A percentile compares a stretch with the other conserved stretches of the same genome.
Conservation (phyloP, 30 jellyfish, hydroid and myxozoan species). For the Hydractinia symbiolongicarpus region DNA sequence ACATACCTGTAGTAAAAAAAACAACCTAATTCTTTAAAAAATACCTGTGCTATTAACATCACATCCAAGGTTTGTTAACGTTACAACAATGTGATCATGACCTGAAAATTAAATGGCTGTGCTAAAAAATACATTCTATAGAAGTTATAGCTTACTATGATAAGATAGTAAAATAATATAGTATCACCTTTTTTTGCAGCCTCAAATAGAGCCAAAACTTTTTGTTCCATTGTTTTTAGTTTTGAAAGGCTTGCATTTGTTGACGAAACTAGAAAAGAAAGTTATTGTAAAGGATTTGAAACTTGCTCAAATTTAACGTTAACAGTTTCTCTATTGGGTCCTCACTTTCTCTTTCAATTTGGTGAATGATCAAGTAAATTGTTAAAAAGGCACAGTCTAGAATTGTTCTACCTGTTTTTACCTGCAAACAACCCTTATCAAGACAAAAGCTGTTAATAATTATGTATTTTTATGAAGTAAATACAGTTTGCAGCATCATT, state of each 20-base stretch:
- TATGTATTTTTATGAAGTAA: too few relatives aligned
- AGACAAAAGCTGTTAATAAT: too few relatives aligned
- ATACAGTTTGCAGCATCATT: too few relatives aligned
- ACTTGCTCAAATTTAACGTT: too few relatives aligned
- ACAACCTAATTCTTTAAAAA: background rate
- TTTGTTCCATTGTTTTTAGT: slow-evolving; percentile 28
- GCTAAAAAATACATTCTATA: background rate
- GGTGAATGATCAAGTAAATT: too few relatives aligned
- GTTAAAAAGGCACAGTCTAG: too few relatives aligned
- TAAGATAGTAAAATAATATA: background rate
- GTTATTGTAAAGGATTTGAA: background rate
- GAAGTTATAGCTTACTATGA: background rate
- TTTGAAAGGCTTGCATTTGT: background rate
- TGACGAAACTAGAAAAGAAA: background rate
- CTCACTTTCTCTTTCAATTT: too few relatives aligned
- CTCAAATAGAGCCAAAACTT: slow-evolving; percentile 61
- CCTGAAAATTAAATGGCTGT: slow-evolving; percentile 34
- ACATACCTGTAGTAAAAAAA: background rate
- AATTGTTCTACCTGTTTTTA: too few relatives aligned
- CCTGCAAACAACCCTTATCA: too few relatives aligned
- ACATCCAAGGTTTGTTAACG: slow-evolving; percentile 55
- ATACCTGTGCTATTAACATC: slow-evolving; percentile 54
- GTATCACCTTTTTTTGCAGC: slow-evolving; percentile 88
- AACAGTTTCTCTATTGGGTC: too few relatives aligned
- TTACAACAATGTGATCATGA: slow-evolving; percentile 70